A percentile compares a stretch with the other conserved stretches of the same genome.
phyloP scores from a whole-genome alignment of 1,140 invertebrate species.

The Scaptomyza pallida region DNA sequence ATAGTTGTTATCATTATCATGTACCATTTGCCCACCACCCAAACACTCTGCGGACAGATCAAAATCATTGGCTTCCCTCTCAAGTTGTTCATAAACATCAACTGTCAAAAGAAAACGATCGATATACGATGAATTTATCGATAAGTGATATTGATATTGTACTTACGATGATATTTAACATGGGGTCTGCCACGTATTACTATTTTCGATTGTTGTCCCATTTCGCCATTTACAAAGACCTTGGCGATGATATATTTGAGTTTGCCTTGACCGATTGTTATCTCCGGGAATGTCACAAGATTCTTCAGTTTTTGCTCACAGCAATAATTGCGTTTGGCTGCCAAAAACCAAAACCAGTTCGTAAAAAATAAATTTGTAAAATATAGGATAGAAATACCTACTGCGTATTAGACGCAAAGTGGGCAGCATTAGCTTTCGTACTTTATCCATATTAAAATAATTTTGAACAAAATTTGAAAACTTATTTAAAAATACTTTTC shows the following conservation, averaged over 20 bases:
- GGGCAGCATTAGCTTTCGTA: slow-evolving; percentile 33
- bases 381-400: background rate
- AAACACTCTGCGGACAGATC: slow-evolving; percentile 57
- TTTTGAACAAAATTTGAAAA: slow-evolving; percentile 6
- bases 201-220: slow-evolving; percentile 29
- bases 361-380: background rate
- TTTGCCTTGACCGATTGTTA: slow-evolving; percentile 44
- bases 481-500: slow-evolving; percentile 4
- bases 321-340: slow-evolving; percentile 40
- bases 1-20: slow-evolving; percentile 47
- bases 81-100: slow-evolving; percentile 53
- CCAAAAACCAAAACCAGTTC: background rate
- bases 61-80: slow-evolving; percentile 23
- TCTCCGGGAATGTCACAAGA: slow-evolving; percentile 29
- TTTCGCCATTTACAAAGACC: slow-evolving; percentile 58
- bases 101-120: slow-evolving; percentile 23
- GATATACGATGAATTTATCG: background rate
- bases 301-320: slow-evolving; percentile 6
- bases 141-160: background rate
- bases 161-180: slow-evolving; percentile 62
- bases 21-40: slow-evolving; percentile 51
- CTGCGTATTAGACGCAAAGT: slow-evolving; percentile 37
- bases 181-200: slow-evolving; percentile 40
- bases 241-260: slow-evolving; percentile 55
- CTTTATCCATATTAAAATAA: slow-evolving; percentile 43